phyloP scores from a whole-genome alignment of 2,797 vertebrate genomes.

The Thunnus albacares region DNA sequence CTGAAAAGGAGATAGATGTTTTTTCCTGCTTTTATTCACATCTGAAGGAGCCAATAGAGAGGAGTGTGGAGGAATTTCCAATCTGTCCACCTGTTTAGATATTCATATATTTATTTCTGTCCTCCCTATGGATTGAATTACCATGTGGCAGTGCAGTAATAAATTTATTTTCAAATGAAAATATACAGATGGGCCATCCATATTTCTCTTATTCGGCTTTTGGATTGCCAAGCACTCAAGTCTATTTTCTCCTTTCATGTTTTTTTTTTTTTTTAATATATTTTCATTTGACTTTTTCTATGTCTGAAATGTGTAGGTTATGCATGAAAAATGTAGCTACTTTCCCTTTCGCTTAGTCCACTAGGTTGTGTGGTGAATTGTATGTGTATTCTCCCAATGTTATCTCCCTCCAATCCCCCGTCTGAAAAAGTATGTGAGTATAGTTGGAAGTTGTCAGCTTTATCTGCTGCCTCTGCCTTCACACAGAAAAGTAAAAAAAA shows the following conservation, averaged over 20 bases:
- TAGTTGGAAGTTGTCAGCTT: constrained; percentile 65
- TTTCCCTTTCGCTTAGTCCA: constrained; percentile 10
- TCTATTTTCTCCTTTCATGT: not conserved
- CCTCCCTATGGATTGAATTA: constrained; percentile 5
- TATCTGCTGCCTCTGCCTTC: constrained; percentile 59
- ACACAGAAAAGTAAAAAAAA: too few species aligned
- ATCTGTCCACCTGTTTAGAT: constrained; percentile 49
- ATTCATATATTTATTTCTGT: constrained; percentile 63
- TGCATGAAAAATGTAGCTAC: constrained; percentile 53
- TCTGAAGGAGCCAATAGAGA: constrained; percentile 30
- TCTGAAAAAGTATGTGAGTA: constrained; percentile 34
- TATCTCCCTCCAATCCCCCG: constrained; percentile 38
- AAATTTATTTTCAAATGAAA: constrained; percentile 46
- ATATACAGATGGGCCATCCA: constrained; percentile 22
- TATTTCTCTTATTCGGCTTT: constrained; percentile 19
- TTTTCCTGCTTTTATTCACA: constrained; percentile 34
- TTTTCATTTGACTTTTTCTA: not conserved
- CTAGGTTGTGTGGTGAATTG: constrained; percentile 28
- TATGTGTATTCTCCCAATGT: constrained; percentile 28
- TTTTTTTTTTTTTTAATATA: constrained; percentile 7
- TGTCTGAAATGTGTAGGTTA: constrained; percentile 38
- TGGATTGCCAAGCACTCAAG: not conserved
- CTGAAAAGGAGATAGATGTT: not conserved
- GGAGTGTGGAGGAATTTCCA: constrained; percentile 37
- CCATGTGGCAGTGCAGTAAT: constrained; percentile 23